phyloP scores from a whole-genome alignment of 2,888 invertebrate genomes.

The Drosophila picticornis region DNA sequence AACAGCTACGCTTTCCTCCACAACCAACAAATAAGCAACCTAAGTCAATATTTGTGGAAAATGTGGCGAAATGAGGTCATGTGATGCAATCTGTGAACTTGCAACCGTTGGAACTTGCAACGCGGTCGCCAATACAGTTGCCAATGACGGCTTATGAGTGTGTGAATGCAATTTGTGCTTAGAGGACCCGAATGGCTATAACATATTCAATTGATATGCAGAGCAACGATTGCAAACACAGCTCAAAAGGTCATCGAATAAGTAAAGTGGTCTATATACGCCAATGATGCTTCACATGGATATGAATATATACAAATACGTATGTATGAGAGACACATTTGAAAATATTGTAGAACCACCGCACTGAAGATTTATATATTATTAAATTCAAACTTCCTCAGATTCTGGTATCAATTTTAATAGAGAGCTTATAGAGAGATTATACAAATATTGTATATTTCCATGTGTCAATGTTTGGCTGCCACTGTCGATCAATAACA shows the following conservation, averaged over 20 bases:
- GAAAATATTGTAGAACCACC: not conserved
- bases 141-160: constrained; percentile 31
- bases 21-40: constrained; percentile 31
- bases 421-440: not conserved
- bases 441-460: not conserved
- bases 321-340: not conserved
- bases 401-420: not conserved
- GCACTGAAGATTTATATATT: not conserved
- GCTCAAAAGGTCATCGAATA: constrained; percentile 46
- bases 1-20: constrained; percentile 10
- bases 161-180: constrained; percentile 47
- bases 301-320: not conserved
- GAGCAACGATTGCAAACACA: constrained; percentile 20
- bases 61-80: constrained; percentile 62
- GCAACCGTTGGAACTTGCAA: constrained; percentile 26
- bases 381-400: not conserved
- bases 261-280: constrained; percentile 18
- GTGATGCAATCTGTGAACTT: constrained; percentile 72
- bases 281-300: constrained; percentile 1
- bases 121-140: constrained; percentile 15
- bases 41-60: constrained; percentile 75
- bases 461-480: not conserved
- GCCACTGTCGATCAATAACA: not conserved
- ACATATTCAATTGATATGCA: constrained; percentile 55
- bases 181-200: constrained; percentile 34